Percentiles rank a stretch among this genome's conserved stretches.
Conservation (phyloP, 2,888 invertebrate genomes). For the Lochmaea crataegi region DNA sequence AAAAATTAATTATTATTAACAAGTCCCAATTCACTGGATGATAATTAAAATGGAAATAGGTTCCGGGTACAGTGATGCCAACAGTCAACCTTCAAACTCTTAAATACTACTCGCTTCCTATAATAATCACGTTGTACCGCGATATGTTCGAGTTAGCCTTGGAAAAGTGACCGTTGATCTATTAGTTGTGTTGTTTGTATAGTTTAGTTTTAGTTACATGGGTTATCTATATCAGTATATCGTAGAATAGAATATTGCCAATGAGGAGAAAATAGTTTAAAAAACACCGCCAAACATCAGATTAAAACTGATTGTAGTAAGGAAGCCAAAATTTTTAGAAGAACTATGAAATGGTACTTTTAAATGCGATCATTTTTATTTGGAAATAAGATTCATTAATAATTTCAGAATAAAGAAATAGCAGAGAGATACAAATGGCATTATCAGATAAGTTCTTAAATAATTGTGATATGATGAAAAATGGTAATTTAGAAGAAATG, state of each 20-base stretch:
- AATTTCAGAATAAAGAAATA: too few relatives aligned
- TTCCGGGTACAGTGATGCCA: slow-evolving; percentile 54
- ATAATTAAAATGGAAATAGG: slow-evolving; percentile 20
- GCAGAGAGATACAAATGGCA: too few relatives aligned
- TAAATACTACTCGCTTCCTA: slow-evolving; percentile 56
- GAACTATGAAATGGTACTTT: not conserved
- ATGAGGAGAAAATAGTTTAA: not conserved
- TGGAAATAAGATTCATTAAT: too few relatives aligned
- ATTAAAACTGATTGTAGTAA: not conserved
- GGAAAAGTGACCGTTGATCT: slow-evolving; percentile 50
- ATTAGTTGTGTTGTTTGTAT: slow-evolving; percentile 16
- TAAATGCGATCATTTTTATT: too few relatives aligned
- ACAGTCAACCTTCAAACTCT: slow-evolving; percentile 54
- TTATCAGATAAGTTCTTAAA: too few relatives aligned
- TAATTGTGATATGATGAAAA: too few relatives aligned
- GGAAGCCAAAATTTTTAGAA: not conserved
- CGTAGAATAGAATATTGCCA: not conserved
- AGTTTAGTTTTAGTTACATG: slow-evolving; percentile 15
- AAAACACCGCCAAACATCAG: slow-evolving; percentile 6
- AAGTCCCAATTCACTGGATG: not conserved
- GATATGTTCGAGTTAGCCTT: slow-evolving; percentile 58
- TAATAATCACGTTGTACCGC: slow-evolving; percentile 57
- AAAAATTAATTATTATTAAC: not conserved
- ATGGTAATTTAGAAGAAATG: too few relatives aligned
- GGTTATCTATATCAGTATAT: slow-evolving; percentile 1